Base-by-base conservation (phyloP, 2,113 vertebrate species). In the Melanerpes formicivorus region DNA sequence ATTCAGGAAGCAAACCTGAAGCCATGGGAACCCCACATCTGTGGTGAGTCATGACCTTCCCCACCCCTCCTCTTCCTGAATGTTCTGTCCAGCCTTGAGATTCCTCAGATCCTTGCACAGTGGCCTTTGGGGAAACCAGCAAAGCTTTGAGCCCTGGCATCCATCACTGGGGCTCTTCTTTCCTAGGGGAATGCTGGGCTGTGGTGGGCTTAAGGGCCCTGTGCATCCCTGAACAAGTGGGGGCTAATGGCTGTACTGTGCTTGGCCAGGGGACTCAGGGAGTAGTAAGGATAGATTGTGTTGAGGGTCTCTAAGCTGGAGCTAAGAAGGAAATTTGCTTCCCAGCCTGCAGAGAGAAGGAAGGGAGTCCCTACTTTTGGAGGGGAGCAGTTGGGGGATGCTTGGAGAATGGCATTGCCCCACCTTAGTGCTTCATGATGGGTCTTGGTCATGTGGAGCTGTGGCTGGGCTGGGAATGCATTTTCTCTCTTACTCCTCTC, bases 211-310 rank as follows among this genome's bases (percentile, higher is more conserved):
- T 7, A 3, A 9, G 10, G 32, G 11, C 14, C 26, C 14, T 34
- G 58, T 1, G 1, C 84, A 16, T 75, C 29, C 66, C 42, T 76
- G 42, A 7, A 62, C 40, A 40, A 14, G 16, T 14, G 0, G 9
- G 37, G 11, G 11, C 46, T 83, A 50, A 25, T 63, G 60, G 23
- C 46, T 65, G 34, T 34, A 30, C 18, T 54, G n/a, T 34, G 17
- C 32, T 76, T 27, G 48, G 25, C 18, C 60, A 27, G 11, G 18
- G 21, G 13, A 16, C 25, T 76, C 27, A 27, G n/a, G 60, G 44
- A 40, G 6, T 1, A 1, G 46, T 48, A 11, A 4, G 1, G 8
- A 17, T 56, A 29, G 18, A 4, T 4, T 37, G 10, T 2, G 5
- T 42, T 52, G 50, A 19, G 8, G 48, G 37, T 65, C 14, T 80